Percentiles rank a stretch among this genome's conserved stretches.
Conservation (phyloP, 2,797 vertebrate genomes). For the Momotus momota region DNA sequence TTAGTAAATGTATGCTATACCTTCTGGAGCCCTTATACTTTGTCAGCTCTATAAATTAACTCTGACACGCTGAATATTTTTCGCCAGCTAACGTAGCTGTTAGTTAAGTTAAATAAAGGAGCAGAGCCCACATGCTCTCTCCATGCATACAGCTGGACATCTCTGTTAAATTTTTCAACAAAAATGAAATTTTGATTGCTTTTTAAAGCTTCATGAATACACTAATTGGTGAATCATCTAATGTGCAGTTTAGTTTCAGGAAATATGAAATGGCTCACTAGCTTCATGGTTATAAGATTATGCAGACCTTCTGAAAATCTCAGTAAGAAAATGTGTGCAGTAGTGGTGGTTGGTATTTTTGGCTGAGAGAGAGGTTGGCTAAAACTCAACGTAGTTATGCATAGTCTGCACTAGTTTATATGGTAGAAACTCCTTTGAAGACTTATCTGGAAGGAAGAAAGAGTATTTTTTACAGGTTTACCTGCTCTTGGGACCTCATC, state of each 20-base stretch:
- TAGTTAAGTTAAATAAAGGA: slow-evolving; percentile 66
- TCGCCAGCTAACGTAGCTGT: slow-evolving; percentile 63
- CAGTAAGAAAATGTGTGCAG: slow-evolving; percentile 61
- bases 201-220: slow-evolving; percentile 71
- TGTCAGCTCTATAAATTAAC: slow-evolving; percentile 75
- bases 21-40: slow-evolving; percentile 72
- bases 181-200: slow-evolving; percentile 62
- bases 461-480: neutral
- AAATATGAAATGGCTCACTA: slow-evolving; percentile 63
- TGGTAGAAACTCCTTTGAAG: slow-evolving; percentile 23
- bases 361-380: slow-evolving; percentile 59
- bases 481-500: neutral
- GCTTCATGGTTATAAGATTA: slow-evolving; percentile 49
- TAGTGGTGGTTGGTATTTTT: slow-evolving; percentile 70
- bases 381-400: slow-evolving; percentile 40
- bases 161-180: slow-evolving; percentile 61
- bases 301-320: slow-evolving; percentile 69
- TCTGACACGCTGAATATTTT: slow-evolving; percentile 73
- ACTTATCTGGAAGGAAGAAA: slow-evolving; percentile 43
- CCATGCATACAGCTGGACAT: slow-evolving; percentile 64
- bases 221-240: slow-evolving; percentile 73
- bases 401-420: slow-evolving; percentile 37
- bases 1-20: slow-evolving; percentile 70
- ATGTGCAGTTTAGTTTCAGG: slow-evolving; percentile 66
- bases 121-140: slow-evolving; percentile 57